Base-by-base conservation (phyloP, 2,113 vertebrate genomes). In the Tringa solitaria region DNA sequence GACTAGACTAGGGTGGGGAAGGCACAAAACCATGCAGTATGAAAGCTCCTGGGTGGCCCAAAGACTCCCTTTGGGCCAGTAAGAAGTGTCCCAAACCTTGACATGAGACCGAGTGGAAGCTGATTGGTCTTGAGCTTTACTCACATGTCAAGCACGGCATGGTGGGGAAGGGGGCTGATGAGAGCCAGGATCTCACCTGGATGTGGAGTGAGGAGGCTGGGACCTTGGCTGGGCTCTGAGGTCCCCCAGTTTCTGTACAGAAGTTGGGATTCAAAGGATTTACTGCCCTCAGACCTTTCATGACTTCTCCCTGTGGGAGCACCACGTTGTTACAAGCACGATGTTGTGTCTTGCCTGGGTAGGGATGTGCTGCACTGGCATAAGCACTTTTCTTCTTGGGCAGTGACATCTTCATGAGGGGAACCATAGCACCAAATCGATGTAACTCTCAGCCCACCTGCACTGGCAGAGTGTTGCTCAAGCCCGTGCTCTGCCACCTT, bases 401-500 rank as follows among this genome's bases (percentile, higher is more conserved):
- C 19, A 72, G 41, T 2, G 8, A 7, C 39, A 37, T 4, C 26
- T 68, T 59, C 51, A 22, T 0, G 0, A 59, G 37, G 24, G 45
- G 35, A 88, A 16, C 30, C 39, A 2, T 0, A 1, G 22, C 2
- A 32, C 8, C 67, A 14, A 75, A 59, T 0, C 1, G 23, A 33
- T 33, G 14, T 35, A 72, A 10, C 22, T n/a, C 72, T 33, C 57
- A 64, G 65, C 56, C 35, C 0, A 0, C 26, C 39, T 37, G 8
- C n/a, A 57, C 84, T 84, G 54, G 30, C 33, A 61, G 20, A 24
- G 33, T 37, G 22, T 59, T n/a, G 19, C 72, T 37, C 23, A 27
- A 67, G 63, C 8, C 41, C 39, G 3, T 35, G n/a, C 41, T 80
- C 39, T 57, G n/a, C 17, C 53, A 10, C 20, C 30, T 63, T 15